A percentile compares a stretch with the other conserved stretches of the same genome.
Conservation (phyloP, 2,113 vertebrate species). For the Varanus komodoensis region DNA sequence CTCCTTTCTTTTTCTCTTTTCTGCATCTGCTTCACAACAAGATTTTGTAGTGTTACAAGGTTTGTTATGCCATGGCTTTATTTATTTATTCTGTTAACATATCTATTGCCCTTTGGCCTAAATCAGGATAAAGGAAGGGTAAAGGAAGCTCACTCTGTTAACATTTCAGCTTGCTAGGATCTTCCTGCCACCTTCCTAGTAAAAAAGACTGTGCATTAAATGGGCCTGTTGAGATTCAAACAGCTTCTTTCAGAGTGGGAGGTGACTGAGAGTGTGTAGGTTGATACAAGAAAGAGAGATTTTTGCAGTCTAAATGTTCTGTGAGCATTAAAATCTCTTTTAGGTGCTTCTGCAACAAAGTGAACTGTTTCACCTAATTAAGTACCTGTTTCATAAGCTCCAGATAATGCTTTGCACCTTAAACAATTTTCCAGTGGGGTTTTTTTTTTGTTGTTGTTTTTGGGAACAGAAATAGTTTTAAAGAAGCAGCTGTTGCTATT, state of each 20-base stretch:
- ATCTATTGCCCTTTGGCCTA: not conserved
- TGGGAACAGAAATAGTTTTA: constrained; percentile 50
- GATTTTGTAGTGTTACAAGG: not conserved
- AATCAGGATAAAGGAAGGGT: not conserved
- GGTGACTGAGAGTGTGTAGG: constrained; percentile 22
- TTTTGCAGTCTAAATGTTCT: constrained; percentile 39
- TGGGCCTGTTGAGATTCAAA: constrained; percentile 12
- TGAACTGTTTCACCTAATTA: constrained; percentile 67
- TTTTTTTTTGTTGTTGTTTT: not conserved
- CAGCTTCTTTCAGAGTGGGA: constrained; percentile 27
- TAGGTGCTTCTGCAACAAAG: constrained; percentile 50
- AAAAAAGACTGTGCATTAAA: constrained; percentile 14
- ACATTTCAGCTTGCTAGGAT: not conserved
- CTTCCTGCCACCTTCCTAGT: not conserved
- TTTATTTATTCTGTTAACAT: not conserved
- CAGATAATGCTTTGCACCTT: constrained; percentile 63
- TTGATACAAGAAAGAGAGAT: not conserved
- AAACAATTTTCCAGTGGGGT: constrained; percentile 56
- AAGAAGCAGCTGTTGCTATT: constrained; percentile 39
- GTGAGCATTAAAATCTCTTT: constrained; percentile 55
- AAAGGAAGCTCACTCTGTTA: not conserved
- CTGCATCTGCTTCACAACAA: not conserved
- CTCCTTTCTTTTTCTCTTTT: not conserved
- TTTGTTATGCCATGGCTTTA: not conserved
- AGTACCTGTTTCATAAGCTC: constrained; percentile 57